Conservation (phyloP, 2,888 invertebrate genomes). For the Idaea biselata region DNA sequence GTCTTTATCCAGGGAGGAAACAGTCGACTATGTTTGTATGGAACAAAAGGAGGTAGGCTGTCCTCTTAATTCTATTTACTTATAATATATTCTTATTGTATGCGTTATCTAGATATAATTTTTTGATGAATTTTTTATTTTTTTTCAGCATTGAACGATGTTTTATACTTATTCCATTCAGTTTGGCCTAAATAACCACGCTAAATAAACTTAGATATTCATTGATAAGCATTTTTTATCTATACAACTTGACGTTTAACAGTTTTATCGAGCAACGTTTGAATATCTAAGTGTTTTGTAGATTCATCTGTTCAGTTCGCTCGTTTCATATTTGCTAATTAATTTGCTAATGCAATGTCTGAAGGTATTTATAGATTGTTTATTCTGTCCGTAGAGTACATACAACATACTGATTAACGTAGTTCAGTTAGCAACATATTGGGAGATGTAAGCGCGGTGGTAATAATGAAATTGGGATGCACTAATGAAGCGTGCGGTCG, state of each 20-base stretch:
- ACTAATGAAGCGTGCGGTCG: conserved; percentile 1
- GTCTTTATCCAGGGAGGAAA: no score
- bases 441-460: not conserved
- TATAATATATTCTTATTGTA: no score
- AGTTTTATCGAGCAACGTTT: not conserved
- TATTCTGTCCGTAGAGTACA: not conserved
- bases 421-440: not conserved
- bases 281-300: not conserved
- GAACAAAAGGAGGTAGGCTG: no score
- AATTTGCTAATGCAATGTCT: not conserved
- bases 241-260: not conserved
- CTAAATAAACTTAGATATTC: no score
- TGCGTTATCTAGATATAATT: no score
- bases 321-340: not conserved
- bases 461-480: conserved; percentile 1
- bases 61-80: no score
- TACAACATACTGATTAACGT: not conserved
- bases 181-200: no score
- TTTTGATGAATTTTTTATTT: no score
- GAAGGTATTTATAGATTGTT: not conserved
- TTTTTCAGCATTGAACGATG: no score
- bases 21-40: no score
- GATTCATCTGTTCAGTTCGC: no score
- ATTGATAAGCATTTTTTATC: not conserved
- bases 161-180: no score